phyloP scores from a whole-genome alignment of 2,797 vertebrate genomes.

The Clarias fuscus region DNA sequence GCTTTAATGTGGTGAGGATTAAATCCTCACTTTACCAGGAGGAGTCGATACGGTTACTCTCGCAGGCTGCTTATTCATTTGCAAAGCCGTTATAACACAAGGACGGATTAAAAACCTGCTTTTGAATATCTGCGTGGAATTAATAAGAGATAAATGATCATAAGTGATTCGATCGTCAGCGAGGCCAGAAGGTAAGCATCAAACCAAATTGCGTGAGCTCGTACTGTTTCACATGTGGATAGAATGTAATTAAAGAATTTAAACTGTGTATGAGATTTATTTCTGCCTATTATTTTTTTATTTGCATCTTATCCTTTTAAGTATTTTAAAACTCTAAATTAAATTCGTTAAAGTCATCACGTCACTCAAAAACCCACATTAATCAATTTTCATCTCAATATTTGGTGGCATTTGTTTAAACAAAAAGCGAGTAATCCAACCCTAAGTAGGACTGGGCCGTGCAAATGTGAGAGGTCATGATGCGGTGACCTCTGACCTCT shows the following conservation, averaged over 20 bases:
- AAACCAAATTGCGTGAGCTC: background rate
- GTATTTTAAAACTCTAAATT: no score
- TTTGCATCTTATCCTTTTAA: background rate
- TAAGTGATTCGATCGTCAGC: background rate
- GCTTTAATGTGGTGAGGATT: background rate
- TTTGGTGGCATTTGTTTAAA: background rate
- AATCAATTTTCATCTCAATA: background rate
- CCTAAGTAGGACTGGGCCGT: conserved; percentile 42
- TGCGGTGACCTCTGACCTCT: conserved; percentile 71
- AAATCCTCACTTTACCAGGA: conserved; percentile 7
- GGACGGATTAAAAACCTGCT: background rate
- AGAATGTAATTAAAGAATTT: background rate
- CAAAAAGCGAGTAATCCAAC: background rate
- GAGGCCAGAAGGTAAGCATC: background rate
- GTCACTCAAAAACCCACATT: background rate
- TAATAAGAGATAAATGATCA: background rate
- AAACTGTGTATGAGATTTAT: background rate
- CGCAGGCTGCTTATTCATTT: background rate
- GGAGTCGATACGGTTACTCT: background rate
- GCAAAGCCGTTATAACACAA: background rate
- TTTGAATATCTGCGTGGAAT: background rate
- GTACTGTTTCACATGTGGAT: background rate
- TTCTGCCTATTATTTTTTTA: background rate
- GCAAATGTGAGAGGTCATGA: conserved; percentile 65
- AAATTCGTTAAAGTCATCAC: background rate